Evolutionary conservation across 2,797 vertebrate species (phyloP).

Genomic region (Sandelia bainsii): DNA sequence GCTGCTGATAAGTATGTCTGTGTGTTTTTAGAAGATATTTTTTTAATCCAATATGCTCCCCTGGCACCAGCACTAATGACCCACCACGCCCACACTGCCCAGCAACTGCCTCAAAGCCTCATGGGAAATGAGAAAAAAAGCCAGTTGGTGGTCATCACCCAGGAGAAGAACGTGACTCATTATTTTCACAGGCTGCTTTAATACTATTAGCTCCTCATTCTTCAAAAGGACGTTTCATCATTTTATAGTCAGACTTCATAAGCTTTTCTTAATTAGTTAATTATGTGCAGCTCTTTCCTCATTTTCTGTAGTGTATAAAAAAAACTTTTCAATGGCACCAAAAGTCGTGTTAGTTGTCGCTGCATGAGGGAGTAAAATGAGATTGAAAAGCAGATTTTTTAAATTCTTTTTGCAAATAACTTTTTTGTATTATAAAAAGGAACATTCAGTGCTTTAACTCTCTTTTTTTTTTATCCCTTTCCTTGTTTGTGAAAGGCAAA

Average conservation of each 20-base stretch:
- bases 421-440: too few species aligned
- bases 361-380: too few species aligned
- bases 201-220: neutral
- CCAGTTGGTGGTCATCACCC: neutral
- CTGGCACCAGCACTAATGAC: slow-evolving; percentile 1
- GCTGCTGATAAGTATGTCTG: neutral
- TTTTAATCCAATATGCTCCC: neutral
- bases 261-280: neutral
- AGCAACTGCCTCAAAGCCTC: slow-evolving; percentile 20
- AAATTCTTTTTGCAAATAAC: too few species aligned
- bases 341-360: neutral
- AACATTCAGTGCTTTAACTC: too few species aligned
- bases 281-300: neutral
- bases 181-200: slow-evolving; percentile 17
- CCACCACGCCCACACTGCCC: neutral
- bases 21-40: neutral
- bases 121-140: slow-evolving; percentile 10
- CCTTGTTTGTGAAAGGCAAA: too few species aligned
- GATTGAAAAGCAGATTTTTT: too few species aligned
- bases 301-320: neutral
- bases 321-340: neutral
- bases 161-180: slow-evolving; percentile 14
- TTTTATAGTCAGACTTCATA: neutral
- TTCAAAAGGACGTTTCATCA: neutral
- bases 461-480: too few species aligned